Evolutionary conservation across 2,797 vertebrate species (phyloP).

Genomic region (Jordanella pulchra): DNA sequence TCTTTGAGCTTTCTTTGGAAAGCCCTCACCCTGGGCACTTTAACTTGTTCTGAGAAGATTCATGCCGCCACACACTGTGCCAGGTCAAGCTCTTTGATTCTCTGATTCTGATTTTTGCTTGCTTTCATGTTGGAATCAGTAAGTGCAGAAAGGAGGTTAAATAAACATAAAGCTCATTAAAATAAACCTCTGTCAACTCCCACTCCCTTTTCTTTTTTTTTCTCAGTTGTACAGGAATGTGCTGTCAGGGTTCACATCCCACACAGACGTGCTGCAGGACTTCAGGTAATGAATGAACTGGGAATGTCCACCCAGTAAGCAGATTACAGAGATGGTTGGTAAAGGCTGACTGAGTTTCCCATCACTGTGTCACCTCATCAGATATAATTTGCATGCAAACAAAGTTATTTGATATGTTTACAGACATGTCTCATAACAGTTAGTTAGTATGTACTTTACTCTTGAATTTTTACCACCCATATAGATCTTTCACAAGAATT

Average conservation of each 20-base stretch:
- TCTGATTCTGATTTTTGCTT: conserved; percentile 24
- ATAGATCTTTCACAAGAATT: neutral
- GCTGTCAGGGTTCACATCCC: conserved; percentile 48
- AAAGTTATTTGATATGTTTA: conserved; percentile 7
- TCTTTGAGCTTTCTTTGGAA: conserved; percentile 13
- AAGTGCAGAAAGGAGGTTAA: conserved; percentile 54
- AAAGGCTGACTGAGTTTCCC: conserved; percentile 71
- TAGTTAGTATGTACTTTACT: conserved; percentile 10
- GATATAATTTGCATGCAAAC: conserved; percentile 28
- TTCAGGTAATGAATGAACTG: conserved; percentile 70
- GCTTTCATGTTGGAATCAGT: conserved; percentile 38
- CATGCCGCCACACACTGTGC: conserved; percentile 10
- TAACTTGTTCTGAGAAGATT: conserved; percentile 13
- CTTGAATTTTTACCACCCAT: neutral
- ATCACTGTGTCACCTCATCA: conserved; percentile 32
- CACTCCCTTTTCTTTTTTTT: conserved; percentile 41
- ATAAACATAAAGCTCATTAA: conserved; percentile 66
- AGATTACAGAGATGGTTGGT: conserved; percentile 38
- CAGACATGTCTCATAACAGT: neutral
- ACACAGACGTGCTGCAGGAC: conserved; percentile 49
- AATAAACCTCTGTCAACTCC: conserved; percentile 62
- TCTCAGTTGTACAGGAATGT: conserved; percentile 52
- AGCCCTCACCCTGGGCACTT: conserved; percentile 10
- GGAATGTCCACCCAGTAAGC: conserved; percentile 58
- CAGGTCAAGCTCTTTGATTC: conserved; percentile 30